phyloP scores from a whole-genome alignment of 1,140 invertebrate genomes.

The Leptinotarsa lineolata region DNA sequence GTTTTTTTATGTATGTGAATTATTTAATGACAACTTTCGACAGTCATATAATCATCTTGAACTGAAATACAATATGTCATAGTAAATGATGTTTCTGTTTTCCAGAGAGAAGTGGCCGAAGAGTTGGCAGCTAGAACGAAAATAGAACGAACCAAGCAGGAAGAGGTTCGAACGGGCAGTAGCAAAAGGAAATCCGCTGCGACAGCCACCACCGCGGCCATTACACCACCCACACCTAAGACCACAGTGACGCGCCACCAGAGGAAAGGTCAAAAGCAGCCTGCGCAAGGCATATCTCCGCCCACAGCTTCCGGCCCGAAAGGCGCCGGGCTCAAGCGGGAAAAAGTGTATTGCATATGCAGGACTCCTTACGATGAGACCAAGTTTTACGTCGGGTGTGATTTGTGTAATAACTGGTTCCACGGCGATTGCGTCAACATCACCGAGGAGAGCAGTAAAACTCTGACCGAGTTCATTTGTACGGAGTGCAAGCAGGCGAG shows the following conservation, averaged over 20 bases:
- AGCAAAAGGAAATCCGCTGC: conserved; percentile 63
- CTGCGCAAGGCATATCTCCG: conserved; percentile 46
- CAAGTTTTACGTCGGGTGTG: conserved; percentile 97
- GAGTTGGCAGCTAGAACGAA: conserved; percentile 70
- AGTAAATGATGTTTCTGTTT: not conserved
- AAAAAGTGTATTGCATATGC: conserved; percentile 83
- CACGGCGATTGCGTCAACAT: conserved; percentile 96
- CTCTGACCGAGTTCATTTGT: conserved; percentile 88
- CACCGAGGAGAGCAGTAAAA: conserved; percentile 90
- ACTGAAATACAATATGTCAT: too few relatives aligned
- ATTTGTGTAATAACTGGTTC: conserved; percentile 97
- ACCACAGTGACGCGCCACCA: conserved; percentile 40
- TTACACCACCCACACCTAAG: conserved; percentile 50
- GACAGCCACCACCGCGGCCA: conserved; percentile 57
- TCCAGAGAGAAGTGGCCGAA: conserved; percentile 71
- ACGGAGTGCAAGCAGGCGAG: conserved; percentile 82
- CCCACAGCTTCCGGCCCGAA: conserved; percentile 41
- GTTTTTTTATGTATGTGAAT: too few relatives aligned
- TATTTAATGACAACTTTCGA: too few relatives aligned
- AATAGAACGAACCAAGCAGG: conserved; percentile 70
- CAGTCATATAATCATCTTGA: too few relatives aligned
- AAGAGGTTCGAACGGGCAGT: conserved; percentile 67
- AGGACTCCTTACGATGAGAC: conserved; percentile 93
- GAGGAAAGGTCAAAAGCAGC: conserved; percentile 42
- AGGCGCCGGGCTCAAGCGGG: conserved; percentile 26